Evolutionary conservation across 2,113 vertebrate genomes (phyloP).

Genomic region (Toxostoma redivivum): DNA sequence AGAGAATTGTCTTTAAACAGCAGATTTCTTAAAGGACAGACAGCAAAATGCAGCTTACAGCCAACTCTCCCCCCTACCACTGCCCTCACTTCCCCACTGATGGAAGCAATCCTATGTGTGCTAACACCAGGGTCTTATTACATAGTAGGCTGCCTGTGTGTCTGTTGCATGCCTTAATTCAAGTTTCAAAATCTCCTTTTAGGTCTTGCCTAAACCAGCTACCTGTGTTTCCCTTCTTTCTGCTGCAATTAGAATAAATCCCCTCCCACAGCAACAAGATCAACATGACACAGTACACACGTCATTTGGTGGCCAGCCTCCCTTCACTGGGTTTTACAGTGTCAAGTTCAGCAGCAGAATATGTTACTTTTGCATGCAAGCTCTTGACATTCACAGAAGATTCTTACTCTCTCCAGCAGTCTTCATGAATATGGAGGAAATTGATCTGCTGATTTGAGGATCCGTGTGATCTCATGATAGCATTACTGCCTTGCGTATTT

Average conservation of each 20-base stretch:
- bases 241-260: not conserved
- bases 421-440: not conserved
- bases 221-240: not conserved
- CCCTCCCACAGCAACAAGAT: not conserved
- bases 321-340: not conserved
- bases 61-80: not conserved
- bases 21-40: not conserved
- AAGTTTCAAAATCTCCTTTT: not conserved
- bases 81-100: not conserved
- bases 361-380: not conserved
- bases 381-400: not conserved
- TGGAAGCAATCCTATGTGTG: not conserved
- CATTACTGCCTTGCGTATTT: rapidly evolving
- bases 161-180: not conserved
- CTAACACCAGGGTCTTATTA: not conserved
- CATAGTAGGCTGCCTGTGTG: not conserved
- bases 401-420: not conserved
- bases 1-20: not conserved
- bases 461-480: rapidly evolving
- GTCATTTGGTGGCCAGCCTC: not conserved
- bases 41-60: not conserved
- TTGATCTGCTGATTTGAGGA: not conserved
- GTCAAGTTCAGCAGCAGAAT: not conserved
- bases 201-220: not conserved
- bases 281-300: rapidly evolving